Evolutionary conservation across 2,797 vertebrate genomes (phyloP).

Genomic region (Limnodromus scolopaceus): DNA sequence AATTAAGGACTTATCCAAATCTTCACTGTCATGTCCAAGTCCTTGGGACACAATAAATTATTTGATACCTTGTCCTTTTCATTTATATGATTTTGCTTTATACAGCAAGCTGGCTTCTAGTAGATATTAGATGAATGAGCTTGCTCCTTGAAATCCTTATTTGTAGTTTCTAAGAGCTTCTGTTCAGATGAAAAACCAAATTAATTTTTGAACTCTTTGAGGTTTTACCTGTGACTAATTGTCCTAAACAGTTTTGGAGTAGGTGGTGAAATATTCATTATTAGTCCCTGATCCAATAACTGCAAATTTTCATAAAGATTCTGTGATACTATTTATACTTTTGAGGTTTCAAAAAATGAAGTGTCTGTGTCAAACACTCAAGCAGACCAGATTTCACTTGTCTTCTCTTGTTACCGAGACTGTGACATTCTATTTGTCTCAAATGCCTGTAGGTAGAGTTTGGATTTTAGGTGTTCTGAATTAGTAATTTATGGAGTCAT

Average conservation of each 20-base stretch:
- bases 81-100: not conserved
- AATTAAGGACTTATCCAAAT: not conserved
- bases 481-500: conserved; percentile 44
- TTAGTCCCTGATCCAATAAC: not conserved
- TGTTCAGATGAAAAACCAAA: not conserved
- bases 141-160: not conserved
- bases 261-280: not conserved
- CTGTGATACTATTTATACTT: not conserved
- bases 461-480: conserved; percentile 2
- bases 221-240: conserved; percentile 4
- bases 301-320: not conserved
- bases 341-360: not conserved
- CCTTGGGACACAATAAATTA: not conserved
- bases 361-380: not conserved
- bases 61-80: not conserved
- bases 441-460: conserved; percentile 33
- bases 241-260: not conserved
- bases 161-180: not conserved
- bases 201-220: not conserved
- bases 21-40: not conserved
- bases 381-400: not conserved
- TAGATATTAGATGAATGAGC: not conserved
- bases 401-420: not conserved
- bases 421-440: conserved; percentile 19
- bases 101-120: not conserved